Conservation (phyloP, 2,113 vertebrate genomes). For the Lasiurus borealis region DNA sequence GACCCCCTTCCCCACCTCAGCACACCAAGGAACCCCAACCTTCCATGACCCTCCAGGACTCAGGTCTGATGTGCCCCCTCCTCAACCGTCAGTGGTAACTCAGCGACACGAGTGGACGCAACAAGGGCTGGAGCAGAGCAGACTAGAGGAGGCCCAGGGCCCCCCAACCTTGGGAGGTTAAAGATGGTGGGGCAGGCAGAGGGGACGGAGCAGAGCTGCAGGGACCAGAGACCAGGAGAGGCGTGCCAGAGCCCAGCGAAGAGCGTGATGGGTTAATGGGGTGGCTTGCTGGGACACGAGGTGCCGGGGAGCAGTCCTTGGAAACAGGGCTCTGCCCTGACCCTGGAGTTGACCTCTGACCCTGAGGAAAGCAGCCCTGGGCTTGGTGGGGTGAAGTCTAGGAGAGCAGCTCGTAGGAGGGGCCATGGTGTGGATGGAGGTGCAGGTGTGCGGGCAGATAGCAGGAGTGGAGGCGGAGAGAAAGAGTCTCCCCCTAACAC, state of each 20-base stretch:
- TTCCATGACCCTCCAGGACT: too few relatives aligned
- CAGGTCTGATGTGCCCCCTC: too few relatives aligned
- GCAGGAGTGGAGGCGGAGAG: too few relatives aligned
- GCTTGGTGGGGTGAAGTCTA: too few relatives aligned
- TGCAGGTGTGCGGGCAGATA: neutral
- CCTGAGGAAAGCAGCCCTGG: neutral
- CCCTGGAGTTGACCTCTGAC: neutral
- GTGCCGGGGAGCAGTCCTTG: too few relatives aligned
- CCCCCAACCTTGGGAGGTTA: fast-evolving
- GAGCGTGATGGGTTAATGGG: neutral
- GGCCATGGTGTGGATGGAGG: neutral
- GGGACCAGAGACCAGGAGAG: too few relatives aligned
- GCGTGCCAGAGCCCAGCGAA: fast-evolving
- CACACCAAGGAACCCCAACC: too few relatives aligned
- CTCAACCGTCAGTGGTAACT: fast-evolving
- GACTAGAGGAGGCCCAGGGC: neutral
- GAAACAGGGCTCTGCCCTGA: fast-evolving
- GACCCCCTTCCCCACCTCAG: too few relatives aligned
- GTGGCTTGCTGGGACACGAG: fast-evolving
- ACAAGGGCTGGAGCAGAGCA: neutral
- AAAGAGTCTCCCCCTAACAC: too few relatives aligned
- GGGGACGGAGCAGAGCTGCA: too few relatives aligned
- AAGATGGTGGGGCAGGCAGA: fast-evolving
- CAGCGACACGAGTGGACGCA: fast-evolving
- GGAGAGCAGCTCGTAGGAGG: neutral